Conservation (phyloP, 2,797 vertebrate genomes). For the Sebastes steindachneri region DNA sequence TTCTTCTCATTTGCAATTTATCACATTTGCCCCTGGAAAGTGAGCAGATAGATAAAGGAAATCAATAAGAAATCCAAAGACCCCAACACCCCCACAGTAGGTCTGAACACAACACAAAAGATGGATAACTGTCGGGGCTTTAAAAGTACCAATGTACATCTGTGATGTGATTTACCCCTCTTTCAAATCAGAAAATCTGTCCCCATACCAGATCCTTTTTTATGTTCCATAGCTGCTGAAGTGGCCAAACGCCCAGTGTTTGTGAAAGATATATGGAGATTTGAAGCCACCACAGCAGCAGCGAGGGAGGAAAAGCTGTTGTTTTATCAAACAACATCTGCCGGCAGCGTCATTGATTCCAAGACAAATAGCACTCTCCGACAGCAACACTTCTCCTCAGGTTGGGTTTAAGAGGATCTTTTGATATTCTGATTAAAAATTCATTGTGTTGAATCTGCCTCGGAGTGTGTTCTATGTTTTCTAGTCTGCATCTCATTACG, state of each 20-base stretch:
- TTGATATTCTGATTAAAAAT: slow-evolving; percentile 84
- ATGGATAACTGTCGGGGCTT: slow-evolving; percentile 24
- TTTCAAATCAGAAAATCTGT: slow-evolving; percentile 23
- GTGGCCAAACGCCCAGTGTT: slow-evolving; percentile 62
- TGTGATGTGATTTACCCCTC: slow-evolving; percentile 11
- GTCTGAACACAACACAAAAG: slow-evolving; percentile 28
- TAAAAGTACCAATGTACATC: slow-evolving; percentile 18
- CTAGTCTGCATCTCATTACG: slow-evolving; percentile 72
- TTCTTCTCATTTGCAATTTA: slow-evolving; percentile 41
- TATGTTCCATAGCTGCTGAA: slow-evolving; percentile 37
- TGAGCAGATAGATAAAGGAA: slow-evolving; percentile 52
- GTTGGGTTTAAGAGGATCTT: slow-evolving; percentile 78
- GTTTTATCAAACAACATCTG: slow-evolving; percentile 84
- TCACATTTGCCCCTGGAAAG: slow-evolving; percentile 41
- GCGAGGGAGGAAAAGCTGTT: slow-evolving; percentile 70
- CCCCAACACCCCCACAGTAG: not conserved
- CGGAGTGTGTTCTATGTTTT: slow-evolving; percentile 68
- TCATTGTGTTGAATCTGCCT: slow-evolving; percentile 81
- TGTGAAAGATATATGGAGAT: slow-evolving; percentile 67
- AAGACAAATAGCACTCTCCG: slow-evolving; percentile 76
- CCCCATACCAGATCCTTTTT: not conserved
- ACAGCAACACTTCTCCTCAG: slow-evolving; percentile 75
- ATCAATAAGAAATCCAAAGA: slow-evolving; percentile 65
- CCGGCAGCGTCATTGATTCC: slow-evolving; percentile 69
- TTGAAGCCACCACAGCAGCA: slow-evolving; percentile 48